Percentiles rank a stretch among this genome's conserved stretches.
phyloP scores from a whole-genome alignment of 2,888 invertebrate species.

The Antheraea assamensis region DNA sequence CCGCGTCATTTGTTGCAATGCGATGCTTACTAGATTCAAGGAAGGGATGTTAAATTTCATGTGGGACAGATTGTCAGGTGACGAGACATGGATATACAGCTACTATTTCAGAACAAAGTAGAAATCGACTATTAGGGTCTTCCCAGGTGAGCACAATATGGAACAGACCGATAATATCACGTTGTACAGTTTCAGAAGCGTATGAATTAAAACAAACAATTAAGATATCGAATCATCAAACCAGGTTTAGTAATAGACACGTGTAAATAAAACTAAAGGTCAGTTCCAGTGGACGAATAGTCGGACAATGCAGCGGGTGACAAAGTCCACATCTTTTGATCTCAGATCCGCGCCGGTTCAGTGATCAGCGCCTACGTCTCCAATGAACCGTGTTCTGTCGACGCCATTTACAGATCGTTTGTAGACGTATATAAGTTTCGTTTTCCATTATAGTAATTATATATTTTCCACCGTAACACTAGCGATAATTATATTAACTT shows the following conservation, averaged over 20 bases:
- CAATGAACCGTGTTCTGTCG: slow-evolving; percentile 33
- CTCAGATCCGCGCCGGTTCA: slow-evolving; percentile 42
- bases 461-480: too few species aligned
- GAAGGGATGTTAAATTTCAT: neutral
- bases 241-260: neutral
- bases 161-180: too few species aligned
- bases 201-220: too few species aligned
- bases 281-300: slow-evolving; percentile 8
- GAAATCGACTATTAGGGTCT: neutral
- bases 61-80: neutral
- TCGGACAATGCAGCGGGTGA: slow-evolving; percentile 21
- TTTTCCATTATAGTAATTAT: neutral
- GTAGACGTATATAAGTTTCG: slow-evolving; percentile 10
- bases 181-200: too few species aligned
- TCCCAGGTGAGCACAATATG: too few species aligned
- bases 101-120: neutral
- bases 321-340: slow-evolving; percentile 43
- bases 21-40: neutral
- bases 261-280: neutral
- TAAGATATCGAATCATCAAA: neutral
- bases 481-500: too few species aligned
- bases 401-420: slow-evolving; percentile 26
- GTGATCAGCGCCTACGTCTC: slow-evolving; percentile 33
- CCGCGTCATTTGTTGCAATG: neutral
- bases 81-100: neutral